Percentiles rank a stretch among this genome's conserved stretches.
phyloP scores from a whole-genome alignment of 2,888 invertebrate genomes.

The Stegophylla sp. region DNA sequence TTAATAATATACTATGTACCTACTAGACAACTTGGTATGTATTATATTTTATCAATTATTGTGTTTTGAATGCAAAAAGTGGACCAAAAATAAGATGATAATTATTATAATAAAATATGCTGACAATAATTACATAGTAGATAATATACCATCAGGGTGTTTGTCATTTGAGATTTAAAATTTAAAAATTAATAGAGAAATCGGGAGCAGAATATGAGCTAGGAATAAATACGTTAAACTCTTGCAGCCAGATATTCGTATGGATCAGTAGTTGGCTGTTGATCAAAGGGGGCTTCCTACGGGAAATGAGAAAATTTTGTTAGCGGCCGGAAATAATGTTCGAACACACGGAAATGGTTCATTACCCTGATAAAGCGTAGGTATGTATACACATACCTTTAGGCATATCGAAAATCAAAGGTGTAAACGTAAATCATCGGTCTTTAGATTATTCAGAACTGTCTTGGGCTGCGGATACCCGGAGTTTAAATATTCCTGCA shows the following conservation, averaged over 20 bases:
- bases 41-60: not conserved
- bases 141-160: no score
- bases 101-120: not conserved
- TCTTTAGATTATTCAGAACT: constrained; percentile 9
- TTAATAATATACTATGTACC: not conserved
- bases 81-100: not conserved
- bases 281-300: constrained; percentile 55
- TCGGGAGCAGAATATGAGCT: not conserved
- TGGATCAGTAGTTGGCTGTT: constrained; percentile 5
- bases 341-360: constrained; percentile 53
- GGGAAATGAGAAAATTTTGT: constrained; percentile 58
- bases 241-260: not conserved
- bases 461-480: not conserved
- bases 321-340: constrained; percentile 52
- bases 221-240: constrained; percentile 1
- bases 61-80: not conserved
- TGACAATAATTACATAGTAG: no score
- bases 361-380: constrained; percentile 36
- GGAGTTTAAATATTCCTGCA: not conserved
- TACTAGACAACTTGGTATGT: not conserved
- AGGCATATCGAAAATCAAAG: constrained; percentile 33
- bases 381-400: not conserved
- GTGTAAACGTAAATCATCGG: constrained; percentile 24
- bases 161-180: no score
- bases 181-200: not conserved